These are phyloP conservation scores for Myathropa florea DNA, from an alignment of 2,888 invertebrate genomes.

Conservation along the genomic window DNA sequence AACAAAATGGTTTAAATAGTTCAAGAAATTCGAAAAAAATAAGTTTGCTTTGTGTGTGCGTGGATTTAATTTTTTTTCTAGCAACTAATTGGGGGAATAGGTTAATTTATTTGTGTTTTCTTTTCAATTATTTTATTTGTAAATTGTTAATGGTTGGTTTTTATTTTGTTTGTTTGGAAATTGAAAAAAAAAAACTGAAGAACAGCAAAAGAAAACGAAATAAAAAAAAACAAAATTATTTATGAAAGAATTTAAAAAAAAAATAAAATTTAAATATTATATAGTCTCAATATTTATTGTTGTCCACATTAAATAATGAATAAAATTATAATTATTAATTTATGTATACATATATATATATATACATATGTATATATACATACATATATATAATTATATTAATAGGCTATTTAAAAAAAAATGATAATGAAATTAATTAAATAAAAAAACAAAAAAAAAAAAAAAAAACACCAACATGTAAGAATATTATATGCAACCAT, in stretches of 20 bases:
- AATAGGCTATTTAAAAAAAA: slow-evolving; percentile 8
- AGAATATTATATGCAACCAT: slow-evolving; percentile 9
- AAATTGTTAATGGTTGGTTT: neutral
- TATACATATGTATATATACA: slow-evolving; percentile 2
- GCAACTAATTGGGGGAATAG: neutral
- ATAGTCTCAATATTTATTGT: neutral
- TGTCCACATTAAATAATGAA: neutral
- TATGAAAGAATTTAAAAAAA: neutral
- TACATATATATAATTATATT: slow-evolving; percentile 12
- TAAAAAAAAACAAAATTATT: too few relatives aligned
- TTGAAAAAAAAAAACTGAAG: too few relatives aligned
- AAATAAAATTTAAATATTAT: neutral
- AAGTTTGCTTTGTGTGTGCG: neutral
- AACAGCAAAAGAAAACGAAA: too few relatives aligned
- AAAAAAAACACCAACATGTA: slow-evolving; percentile 35
- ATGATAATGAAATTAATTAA: too few relatives aligned
- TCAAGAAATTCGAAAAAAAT: neutral
- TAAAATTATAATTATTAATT: neutral
- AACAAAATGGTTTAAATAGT: too few relatives aligned
- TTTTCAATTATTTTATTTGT: neutral
- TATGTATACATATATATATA: slow-evolving; percentile 6
- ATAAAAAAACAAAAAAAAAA: neutral
- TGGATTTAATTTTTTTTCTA: neutral
- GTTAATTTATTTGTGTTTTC: neutral
- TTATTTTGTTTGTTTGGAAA: neutral